phyloP scores from a whole-genome alignment of 2,888 invertebrate species.

The Argynnis bischoffii region DNA sequence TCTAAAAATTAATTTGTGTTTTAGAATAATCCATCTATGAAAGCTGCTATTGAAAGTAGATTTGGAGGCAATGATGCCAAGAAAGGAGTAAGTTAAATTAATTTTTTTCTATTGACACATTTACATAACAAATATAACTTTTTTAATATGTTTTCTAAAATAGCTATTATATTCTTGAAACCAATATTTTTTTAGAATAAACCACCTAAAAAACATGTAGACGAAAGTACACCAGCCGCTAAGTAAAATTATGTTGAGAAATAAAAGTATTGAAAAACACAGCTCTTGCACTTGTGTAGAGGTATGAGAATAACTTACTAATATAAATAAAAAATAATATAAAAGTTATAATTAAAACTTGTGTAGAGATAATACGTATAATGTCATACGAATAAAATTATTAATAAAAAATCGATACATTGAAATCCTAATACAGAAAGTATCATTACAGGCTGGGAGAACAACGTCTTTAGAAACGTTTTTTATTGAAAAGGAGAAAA shows the following conservation, averaged over 20 bases:
- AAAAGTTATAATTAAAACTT: constrained; percentile 27
- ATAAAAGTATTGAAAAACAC: constrained; percentile 22
- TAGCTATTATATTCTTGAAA: too few species aligned
- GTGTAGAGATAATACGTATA: constrained; percentile 31
- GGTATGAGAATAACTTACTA: constrained; percentile 25
- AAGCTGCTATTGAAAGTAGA: constrained; percentile 49
- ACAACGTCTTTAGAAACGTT: constrained; percentile 22
- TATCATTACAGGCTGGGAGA: constrained; percentile 8
- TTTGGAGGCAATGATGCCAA: constrained; percentile 43
- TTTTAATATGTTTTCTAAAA: too few species aligned
- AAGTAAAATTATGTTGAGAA: constrained; percentile 35
- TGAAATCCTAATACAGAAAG: neutral
- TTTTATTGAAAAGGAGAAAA: constrained; percentile 23
- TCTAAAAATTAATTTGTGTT: constrained; percentile 29
- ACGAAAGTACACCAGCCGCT: too few species aligned
- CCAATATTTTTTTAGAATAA: too few species aligned
- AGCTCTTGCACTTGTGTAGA: constrained; percentile 38
- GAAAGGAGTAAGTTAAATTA: too few species aligned
- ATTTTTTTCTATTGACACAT: too few species aligned
- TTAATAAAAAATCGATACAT: neutral
- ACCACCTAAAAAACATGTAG: too few species aligned
- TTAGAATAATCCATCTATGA: constrained; percentile 50
- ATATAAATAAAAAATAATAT: constrained; percentile 6
- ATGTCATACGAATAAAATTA: neutral
- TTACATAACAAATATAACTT: too few species aligned